Evolutionary conservation across 2,888 invertebrate genomes (phyloP), one percentile per base, ranked within the genome.

Genomic region (Synergus laeviventris): DNA sequence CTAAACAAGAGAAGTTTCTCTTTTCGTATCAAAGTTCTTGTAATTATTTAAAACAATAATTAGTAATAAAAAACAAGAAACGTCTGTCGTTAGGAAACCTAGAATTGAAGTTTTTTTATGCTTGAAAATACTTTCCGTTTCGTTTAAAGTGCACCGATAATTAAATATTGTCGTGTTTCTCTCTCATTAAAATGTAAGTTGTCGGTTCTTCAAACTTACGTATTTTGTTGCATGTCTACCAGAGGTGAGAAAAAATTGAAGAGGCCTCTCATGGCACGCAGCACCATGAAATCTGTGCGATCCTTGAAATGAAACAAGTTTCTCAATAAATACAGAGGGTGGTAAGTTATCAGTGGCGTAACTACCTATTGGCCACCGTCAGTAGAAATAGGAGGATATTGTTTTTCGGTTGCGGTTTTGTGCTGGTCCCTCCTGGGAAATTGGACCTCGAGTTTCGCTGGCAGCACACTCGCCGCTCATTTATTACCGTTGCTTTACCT

Each of bases 371-470:
- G 86, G 81, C 77, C 81, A 82, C 83, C 86, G 86, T 86, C 87
- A 83, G 83, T 83, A 82, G 84, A 79, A 79, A 79, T 79, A 81
- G 80, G 81, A 84, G 86, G 86, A 88, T 88, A 88, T 88, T 88
- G 89, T 88, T 89, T 89, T 89, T 89, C 86, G 87, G 87, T 85
- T 89, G 88, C 84, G 89, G 88, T 88, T 89, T 89, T 86, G 86
- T 84, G 80, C 82, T 81, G 83, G 82, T 82, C 82, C 83, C 88
- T 87, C 88, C 81, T 86, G 88, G 88, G 88, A 89, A 89, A 89
- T 89, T 88, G 88, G 86, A 86, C 83, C 87, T 83, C 79, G 84
- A 86, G 85, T 87, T 83, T 83, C 83, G 84, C 84, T 83, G 84
- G 85, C 86, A 84, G 82, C 83, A 80, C 82, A 83, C 84, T 88